These are phyloP conservation scores for Enteromius treurensis DNA, from an alignment of 2,797 vertebrate genomes.

Conservation along the genomic window DNA sequence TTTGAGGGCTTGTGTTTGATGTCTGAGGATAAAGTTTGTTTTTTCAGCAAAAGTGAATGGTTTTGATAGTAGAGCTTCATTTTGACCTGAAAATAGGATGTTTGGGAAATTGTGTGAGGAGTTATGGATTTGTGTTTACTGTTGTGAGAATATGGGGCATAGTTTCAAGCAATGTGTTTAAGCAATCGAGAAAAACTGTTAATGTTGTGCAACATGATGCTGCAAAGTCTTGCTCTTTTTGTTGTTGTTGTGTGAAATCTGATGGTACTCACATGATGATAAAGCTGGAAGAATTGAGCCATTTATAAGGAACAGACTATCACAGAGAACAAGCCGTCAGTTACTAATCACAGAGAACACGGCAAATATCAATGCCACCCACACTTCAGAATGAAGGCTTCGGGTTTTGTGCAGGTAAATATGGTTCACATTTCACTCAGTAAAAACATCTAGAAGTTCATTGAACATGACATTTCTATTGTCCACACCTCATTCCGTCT, in stretches of 20 bases:
- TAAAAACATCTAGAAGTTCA: neutral
- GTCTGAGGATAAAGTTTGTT: too few species aligned
- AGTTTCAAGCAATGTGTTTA: too few species aligned
- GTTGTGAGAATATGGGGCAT: too few species aligned
- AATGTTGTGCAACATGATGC: conserved; percentile 89
- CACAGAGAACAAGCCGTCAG: neutral
- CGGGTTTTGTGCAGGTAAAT: neutral
- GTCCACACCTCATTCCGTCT: neutral
- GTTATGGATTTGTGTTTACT: too few species aligned
- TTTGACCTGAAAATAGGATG: too few species aligned
- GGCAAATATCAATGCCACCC: neutral
- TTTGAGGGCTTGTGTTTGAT: too few species aligned
- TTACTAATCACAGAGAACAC: neutral
- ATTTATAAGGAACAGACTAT: neutral
- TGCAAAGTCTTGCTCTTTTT: conserved; percentile 41
- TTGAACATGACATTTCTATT: neutral
- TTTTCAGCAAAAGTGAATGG: too few species aligned
- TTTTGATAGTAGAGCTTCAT: too few species aligned
- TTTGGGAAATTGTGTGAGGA: too few species aligned
- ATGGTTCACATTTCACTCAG: conserved; percentile 5
- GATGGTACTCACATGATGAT: neutral
- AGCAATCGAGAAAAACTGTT: too few species aligned
- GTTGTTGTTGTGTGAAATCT: neutral
- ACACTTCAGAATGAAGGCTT: too few species aligned
- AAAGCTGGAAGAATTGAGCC: neutral